Base-by-base conservation (phyloP, 2,888 invertebrate species). In the Caenorhabditis doughertyi region DNA sequence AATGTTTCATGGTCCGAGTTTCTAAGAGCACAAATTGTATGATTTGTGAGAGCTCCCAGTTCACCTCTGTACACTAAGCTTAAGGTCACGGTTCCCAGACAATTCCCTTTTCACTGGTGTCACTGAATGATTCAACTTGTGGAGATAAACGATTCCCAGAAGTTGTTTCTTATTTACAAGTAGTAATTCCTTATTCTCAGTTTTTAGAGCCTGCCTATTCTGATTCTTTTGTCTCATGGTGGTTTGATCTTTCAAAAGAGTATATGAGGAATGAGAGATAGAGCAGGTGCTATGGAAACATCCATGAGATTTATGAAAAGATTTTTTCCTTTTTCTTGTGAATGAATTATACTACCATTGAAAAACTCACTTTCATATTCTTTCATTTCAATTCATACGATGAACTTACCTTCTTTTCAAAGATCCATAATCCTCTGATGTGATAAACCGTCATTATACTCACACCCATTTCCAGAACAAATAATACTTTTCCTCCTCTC, bases 221-320 rank as follows among this genome's bases (percentile, higher is more conserved):
- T 13, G n/a, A 44, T 60, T 2, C 39, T 62, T 44, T 23, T n/a
- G 23, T 32, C 64, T 47, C 47, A 18, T 47, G 21, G 76, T 67
- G 76, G 58, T 76, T 76, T 76, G 76, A 76, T 76, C 67, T 76
- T 47, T 1, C 21, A 39, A 23, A 18, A 32, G 21, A 35, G 67
- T 29, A 64, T 18, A 49, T 13, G 42, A 32, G 56, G 47, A 60
- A 23, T n/a, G 23, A 47, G 53, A 29, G 73, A 74, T 49, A 49
- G 39, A 58, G 74, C 67, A 67, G 76, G 76, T 68, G 67, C 58
- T 60, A 76, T 76, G 51, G 67, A 76, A 68, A 67, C 76, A 76
- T 76, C 55, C 27, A 56, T 5, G 16, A 62, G 55, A 73, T 73
- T 53, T 73, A 39, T 73, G 53, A 55, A 55, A 42, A 56, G 23